phyloP scores from a whole-genome alignment of 1,140 invertebrate genomes.

The Heliconius congener region DNA sequence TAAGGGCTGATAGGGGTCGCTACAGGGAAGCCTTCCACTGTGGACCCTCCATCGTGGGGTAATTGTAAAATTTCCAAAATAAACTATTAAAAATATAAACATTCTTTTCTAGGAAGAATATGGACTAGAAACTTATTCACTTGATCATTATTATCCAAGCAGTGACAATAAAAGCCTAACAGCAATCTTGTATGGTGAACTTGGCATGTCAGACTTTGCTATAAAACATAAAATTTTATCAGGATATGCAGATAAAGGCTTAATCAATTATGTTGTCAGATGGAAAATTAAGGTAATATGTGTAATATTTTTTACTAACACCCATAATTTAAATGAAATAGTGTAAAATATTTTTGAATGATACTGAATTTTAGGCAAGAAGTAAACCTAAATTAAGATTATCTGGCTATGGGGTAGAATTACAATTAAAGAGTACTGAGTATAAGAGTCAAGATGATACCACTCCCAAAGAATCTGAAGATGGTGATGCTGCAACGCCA shows the following conservation, averaged over 20 bases:
- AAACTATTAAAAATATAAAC: neutral
- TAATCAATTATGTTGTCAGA: slow-evolving; percentile 92
- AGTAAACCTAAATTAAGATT: slow-evolving; percentile 86
- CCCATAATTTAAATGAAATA: neutral
- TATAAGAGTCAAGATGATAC: slow-evolving; percentile 99
- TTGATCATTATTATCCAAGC: slow-evolving; percentile 93
- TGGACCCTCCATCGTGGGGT: neutral
- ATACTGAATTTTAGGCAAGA: slow-evolving; percentile 71
- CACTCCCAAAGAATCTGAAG: slow-evolving; percentile 82
- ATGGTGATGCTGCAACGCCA: slow-evolving; percentile 77
- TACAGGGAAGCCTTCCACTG: no score
- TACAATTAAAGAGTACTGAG: slow-evolving; percentile 99
- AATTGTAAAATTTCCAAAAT: neutral
- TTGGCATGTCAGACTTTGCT: slow-evolving; percentile 89
- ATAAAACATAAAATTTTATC: slow-evolving; percentile 89
- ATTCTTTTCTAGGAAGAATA: slow-evolving; percentile 61
- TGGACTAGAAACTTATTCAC: slow-evolving; percentile 84
- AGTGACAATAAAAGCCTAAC: slow-evolving; percentile 85
- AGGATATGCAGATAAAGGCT: slow-evolving; percentile 84
- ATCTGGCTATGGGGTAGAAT: slow-evolving; percentile 98
- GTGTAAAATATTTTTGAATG: no score
- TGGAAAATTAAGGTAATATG: slow-evolving; percentile 89
- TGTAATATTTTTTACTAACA: neutral
- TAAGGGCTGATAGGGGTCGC: no score
- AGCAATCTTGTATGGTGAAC: slow-evolving; percentile 93